A percentile compares a stretch with the other conserved stretches of the same genome.
Evolutionary conservation across 2,113 vertebrate species (phyloP).

Genomic region (Lynx canadensis): DNA sequence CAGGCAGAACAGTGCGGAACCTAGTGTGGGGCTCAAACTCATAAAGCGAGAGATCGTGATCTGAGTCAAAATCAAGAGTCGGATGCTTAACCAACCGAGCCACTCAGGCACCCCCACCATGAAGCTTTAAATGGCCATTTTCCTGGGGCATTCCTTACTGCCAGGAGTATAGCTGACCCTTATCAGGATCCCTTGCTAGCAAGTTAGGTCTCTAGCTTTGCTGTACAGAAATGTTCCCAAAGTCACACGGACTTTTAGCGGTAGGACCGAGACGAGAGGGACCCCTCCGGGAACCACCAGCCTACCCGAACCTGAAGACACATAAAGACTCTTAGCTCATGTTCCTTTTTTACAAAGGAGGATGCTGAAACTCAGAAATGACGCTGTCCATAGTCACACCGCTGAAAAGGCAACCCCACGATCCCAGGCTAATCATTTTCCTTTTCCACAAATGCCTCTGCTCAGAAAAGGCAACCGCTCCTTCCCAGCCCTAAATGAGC

Average conservation of each 20-base stretch:
- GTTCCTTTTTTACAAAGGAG: not conserved
- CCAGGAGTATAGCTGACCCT: not conserved
- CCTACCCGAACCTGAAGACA: not conserved
- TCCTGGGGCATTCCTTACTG: not conserved
- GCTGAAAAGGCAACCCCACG: not conserved
- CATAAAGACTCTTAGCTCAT: not conserved
- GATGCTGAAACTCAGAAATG: not conserved
- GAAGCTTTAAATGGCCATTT: not conserved
- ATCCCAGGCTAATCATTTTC: not conserved
- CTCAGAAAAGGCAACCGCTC: not conserved
- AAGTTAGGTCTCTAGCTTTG: not conserved
- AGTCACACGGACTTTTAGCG: not conserved
- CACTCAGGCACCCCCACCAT: rapidly evolving
- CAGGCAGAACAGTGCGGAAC: no score
- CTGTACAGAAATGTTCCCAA: not conserved
- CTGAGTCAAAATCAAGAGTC: no score
- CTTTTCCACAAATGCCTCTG: not conserved
- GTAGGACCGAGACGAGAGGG: not conserved
- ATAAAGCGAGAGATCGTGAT: no score
- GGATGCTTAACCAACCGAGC: no score
- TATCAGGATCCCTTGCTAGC: not conserved
- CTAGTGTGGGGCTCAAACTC: no score
- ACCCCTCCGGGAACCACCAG: not conserved
- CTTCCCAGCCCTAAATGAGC: not conserved
- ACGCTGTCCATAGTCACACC: not conserved